Evolutionary conservation across 2,113 vertebrate species (phyloP), one percentile per base, ranked within the genome.

Genomic region (Formicarius rufipectus): DNA sequence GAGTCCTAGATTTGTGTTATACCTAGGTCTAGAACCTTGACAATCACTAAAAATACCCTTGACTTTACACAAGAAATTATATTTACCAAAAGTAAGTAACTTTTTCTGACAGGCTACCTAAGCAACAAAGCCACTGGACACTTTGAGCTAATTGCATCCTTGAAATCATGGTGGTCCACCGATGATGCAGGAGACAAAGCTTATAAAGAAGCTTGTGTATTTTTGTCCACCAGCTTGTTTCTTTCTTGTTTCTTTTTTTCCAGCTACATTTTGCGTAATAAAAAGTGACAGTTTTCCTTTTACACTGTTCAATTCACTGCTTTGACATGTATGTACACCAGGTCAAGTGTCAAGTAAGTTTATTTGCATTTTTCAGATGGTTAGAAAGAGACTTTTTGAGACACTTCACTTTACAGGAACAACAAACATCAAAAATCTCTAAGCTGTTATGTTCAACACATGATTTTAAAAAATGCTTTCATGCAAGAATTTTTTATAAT

Each of bases 361-460:
- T 64, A 59, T 55, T 67, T 67, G 39, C 5, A 52, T 74, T 89
- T 94, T 87, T 84, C 18, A 69, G 42, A 40, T n/a, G 19, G 33
- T 9, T 84, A 37, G 28, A 79, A 82, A 53, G 37, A 67, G 19
- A 45, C 7, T 64, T 80, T 45, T 56, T 62, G 66, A 87, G 44
- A 72, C 89, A 56, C 14, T 55, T 62, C 7, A 50, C 49, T 72
- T 84, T 68, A 87, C 33, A 53, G 20, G 47, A 82, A 60, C 10
- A 94, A 47, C 8, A 52, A 91, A 68, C 14, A 24, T 12, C 5
- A 56, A 66, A 53, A 59, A 56, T 22, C 27, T 60, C 9, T 35
- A 74, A 75, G 33, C 18, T 3, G 4, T 64, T 44, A 64, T n/a
- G 15, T 52, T 18, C 0, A 0, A 87, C 89, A 62, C 11, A 50